Evolutionary conservation across 2,888 invertebrate genomes (phyloP).

Genomic region (Azorinus chamasolen): DNA sequence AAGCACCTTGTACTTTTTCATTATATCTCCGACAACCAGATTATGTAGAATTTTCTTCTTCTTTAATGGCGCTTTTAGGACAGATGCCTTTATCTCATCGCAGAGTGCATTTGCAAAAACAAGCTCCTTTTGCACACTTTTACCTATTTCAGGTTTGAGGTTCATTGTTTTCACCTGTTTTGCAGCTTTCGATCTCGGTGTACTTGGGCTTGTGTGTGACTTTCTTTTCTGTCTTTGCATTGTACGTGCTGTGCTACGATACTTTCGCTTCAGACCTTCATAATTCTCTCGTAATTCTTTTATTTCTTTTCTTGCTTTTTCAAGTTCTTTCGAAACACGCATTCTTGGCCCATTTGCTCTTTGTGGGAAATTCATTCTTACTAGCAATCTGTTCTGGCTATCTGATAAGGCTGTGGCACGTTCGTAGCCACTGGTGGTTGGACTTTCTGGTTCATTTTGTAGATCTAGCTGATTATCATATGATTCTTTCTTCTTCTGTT

Average conservation of each 20-base stretch:
- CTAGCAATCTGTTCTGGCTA: constrained; percentile 3
- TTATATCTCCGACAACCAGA: constrained; percentile 15
- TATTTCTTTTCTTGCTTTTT: constrained; percentile 14
- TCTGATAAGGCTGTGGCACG: constrained; percentile 5
- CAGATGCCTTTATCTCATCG: constrained; percentile 23
- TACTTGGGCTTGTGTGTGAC: too few species aligned
- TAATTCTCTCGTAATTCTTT: constrained; percentile 15
- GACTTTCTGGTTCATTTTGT: neutral
- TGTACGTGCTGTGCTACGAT: constrained; percentile 16
- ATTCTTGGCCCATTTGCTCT: constrained; percentile 26
- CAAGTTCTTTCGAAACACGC: constrained; percentile 18
- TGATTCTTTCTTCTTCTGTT: too few species aligned
- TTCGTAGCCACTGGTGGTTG: constrained; percentile 15
- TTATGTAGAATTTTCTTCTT: constrained; percentile 18
- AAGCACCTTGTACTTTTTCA: constrained; percentile 5
- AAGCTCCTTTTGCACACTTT: constrained; percentile 13
- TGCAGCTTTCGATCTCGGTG: too few species aligned
- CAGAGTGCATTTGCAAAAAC: constrained; percentile 15
- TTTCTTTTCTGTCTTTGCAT: constrained; percentile 14
- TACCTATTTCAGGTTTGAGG: constrained; percentile 16
- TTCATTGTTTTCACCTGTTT: constrained; percentile 4
- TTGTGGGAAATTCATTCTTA: constrained; percentile 25
- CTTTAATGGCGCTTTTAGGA: constrained; percentile 18
- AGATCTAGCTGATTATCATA: too few species aligned
- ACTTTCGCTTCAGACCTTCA: constrained; percentile 16